Evolutionary conservation across 2,113 vertebrate genomes (phyloP), one percentile per base, ranked within the genome.

Genomic region (Columba janthina): DNA sequence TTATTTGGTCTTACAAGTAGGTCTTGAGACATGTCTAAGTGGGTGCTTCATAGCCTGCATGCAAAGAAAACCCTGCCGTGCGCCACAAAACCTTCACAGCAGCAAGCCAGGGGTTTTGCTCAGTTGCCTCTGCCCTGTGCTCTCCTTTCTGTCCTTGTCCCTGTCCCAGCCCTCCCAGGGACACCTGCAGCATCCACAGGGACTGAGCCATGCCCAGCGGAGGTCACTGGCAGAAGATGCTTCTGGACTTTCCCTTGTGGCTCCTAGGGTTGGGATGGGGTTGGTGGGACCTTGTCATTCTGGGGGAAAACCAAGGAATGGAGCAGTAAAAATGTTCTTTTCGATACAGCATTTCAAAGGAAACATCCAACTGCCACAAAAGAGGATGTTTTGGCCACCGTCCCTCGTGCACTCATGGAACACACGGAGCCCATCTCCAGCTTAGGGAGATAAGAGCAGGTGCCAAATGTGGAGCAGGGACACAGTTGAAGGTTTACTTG

Each of bases 1-100:
- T 90, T 93, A 83, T 79, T 76, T 90, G 93, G 92, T 91, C 78
- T 94, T 89, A 69, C 82, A 94, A 95, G 86, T 95, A 94, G 93
- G 91, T 92, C 87, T 92, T 40, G 44, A 90, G 66, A 38, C 34
- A 28, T 58, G 18, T 93, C 32, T 8, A 79, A 88, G 78, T 58
- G 48, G 42, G 66, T 79, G 62, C 81, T 83, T 73, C 60, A 2
- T 24, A 62, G 87, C 26, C 67, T 32, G 71, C 1, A 0, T 40
- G 57, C 62, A n/a, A 14, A 50, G 15, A 26, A 85, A 88, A 54
- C 20, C 65, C 44, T 58, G 42, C 87, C 2, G 0, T 53, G 80
- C 0, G 0, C 53, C 57, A n/a, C 16, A 28, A 38, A 70, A 12
- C 19, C 77, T 56, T 28, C 14, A 2, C 19, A 15, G 51, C 89